Evolutionary conservation across 2,888 invertebrate species (phyloP), one percentile per base, ranked within the genome.

Genomic region (Sphinx pinastri): DNA sequence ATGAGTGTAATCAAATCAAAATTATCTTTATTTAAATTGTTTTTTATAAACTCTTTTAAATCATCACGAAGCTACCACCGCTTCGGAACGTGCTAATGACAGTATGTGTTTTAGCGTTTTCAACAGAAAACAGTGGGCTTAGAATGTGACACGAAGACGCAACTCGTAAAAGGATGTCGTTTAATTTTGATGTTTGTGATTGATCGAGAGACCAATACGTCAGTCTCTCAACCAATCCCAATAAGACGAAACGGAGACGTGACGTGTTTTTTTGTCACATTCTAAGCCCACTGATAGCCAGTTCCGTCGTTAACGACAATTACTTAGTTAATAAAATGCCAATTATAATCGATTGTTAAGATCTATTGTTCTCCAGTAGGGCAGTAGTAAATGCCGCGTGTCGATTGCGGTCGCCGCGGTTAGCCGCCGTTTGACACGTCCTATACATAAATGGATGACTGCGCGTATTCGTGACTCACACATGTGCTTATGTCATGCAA

Each of bases 331-430:
- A 55, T 55, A 55, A 55, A 19, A 11, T 0, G 19, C 19, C 55
- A 55, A 25, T 25, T 25, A 2, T 19, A 19, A 55, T 55, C 19
- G 19, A 49, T 19, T 13, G 16, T 47, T 49, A 49, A 63, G 19
- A 12, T 49, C 16, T 63, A 47, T 19, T 63, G 47, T 19, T 47
- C 19, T 49, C 12, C 13, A 45, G 47, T 60, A 12, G 47, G 45
- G 47, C 16, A 13, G n/a, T 8, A 12, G 57, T 25, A 49, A 49
- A 6, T 19, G 49, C 16, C 49, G 63, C 13, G 14, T 38, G 49
- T 49, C 16, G 47, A 63, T 63, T 49, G 63, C 63, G 63, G 63
- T 63, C 63, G 38, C 2, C 45, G 45, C 12, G 19, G 54, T 45
- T 55, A 45, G n/a, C 45, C 45, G 19, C 13, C 55, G 31, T 57